A percentile compares a stretch with the other conserved stretches of the same genome.
Conservation (phyloP, 2,113 vertebrate genomes). For the Dipodomys merriami region DNA sequence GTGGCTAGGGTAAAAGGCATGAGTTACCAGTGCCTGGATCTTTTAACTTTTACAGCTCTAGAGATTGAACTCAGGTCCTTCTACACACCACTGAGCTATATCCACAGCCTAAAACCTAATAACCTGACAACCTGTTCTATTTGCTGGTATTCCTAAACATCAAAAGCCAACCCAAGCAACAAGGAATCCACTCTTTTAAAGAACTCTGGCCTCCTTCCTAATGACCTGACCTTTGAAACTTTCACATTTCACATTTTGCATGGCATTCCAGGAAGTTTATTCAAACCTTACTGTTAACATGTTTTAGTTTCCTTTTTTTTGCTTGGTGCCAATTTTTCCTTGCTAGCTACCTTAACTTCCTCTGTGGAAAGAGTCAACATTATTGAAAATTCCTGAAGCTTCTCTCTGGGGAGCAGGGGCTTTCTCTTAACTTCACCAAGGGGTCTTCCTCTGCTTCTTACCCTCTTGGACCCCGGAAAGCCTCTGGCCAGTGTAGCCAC, state of each 20-base stretch:
- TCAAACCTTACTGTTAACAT: background rate
- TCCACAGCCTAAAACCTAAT: background rate
- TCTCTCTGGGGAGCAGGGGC: background rate
- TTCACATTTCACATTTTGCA: background rate
- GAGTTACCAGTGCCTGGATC: no score
- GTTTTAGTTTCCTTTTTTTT: conserved; percentile 20
- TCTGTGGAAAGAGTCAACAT: background rate
- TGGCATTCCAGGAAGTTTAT: conserved; percentile 24
- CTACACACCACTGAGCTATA: no score
- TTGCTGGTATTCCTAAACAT: background rate
- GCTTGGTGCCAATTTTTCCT: background rate
- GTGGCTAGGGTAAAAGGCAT: no score
- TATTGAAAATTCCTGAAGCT: background rate
- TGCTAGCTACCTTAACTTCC: background rate
- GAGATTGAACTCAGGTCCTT: no score
- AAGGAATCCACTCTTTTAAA: background rate
- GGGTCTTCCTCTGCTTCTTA: background rate
- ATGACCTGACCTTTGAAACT: background rate
- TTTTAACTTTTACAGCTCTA: no score
- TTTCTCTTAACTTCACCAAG: background rate
- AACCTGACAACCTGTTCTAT: background rate
- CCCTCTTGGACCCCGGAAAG: background rate
- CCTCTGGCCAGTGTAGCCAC: background rate
- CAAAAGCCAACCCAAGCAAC: background rate
- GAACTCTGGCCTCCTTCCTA: background rate